Base-by-base conservation (phyloP, 2,113 vertebrate genomes). In the Hassar affinis region DNA sequence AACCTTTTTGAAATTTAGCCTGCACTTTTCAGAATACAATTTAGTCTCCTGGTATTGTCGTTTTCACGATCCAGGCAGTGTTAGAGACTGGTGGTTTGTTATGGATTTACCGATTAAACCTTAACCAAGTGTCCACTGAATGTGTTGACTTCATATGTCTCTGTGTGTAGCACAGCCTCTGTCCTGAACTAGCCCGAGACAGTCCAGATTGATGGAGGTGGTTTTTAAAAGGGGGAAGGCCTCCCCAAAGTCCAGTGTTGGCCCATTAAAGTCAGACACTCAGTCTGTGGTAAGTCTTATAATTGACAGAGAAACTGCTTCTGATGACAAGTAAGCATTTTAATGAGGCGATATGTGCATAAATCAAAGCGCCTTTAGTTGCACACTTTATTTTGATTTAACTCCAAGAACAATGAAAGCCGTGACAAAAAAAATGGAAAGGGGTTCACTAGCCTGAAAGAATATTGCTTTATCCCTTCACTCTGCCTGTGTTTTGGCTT, bases 401-500 rank as follows among this genome's bases (percentile, higher is more conserved):
- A 27, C 81, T 76, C 74, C 61, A 80, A 49, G 15, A 51, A 33
- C 66, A 54, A 38, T 59, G 57, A 83, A 88, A 85, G 30, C 20
- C 22, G 3, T 78, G 52, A 80, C 85, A 71, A 88, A 77, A 72
- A n/a, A 71, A 79, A 69, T 47, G 77, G 78, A 85, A 86, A 80
- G 66, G 64, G 6, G 78, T 35, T 33, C 38, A 54, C 80, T 75
- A 80, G 71, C 81, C 66, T 85, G 75, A 82, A 83, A 78, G 25
- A 7, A 72, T 83, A 69, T 86, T 79, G 88, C 87, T 91, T 84
- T 88, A 86, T 88, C 84, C 76, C 49, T 81, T 79, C 57, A 80
- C 90, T 84, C 88, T 84, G 85, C 72, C 54, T 68, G 69, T 88
- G 88, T 90, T 90, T 89, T 88, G 86, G 91, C 81, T 92, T 86